Base-by-base conservation (phyloP, 2,113 vertebrate genomes). In the human region DNA sequence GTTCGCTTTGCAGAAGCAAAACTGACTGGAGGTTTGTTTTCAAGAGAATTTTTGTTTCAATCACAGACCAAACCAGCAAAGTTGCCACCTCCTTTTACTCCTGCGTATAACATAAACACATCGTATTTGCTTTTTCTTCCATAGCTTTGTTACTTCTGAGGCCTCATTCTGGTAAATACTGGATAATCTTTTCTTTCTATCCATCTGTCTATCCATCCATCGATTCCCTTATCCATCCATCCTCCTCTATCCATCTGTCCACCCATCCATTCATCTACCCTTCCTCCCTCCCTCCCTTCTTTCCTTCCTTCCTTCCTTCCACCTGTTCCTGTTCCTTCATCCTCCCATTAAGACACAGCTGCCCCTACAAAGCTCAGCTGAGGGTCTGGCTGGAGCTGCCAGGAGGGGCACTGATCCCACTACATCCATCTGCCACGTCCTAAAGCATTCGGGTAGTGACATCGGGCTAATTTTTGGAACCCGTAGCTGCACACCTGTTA, bases 231-330 rank as follows among this genome's bases (percentile, higher is more conserved):
- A 0, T 23, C 57, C 57, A 9, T 45, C 22, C 13, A 12, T 40
- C 22, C 43, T 13, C 64, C 32, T 66, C 14, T 32, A 18, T 10
- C 50, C 32, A 32, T 83, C 23, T 27, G 0, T 25, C 38, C 48
- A 13, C 35, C n/a, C 23, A 4, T 72, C 22, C 25, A 55, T 27
- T 35, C 66, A 68, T 18, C 38, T 6, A 14, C 11, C 43, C 7
- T 30, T 0, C 22, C 20, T 27, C 0, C 35, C 52, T 23, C 0
- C 17, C 50, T 0, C 7, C 2, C 12, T 0, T 25, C 1, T 30
- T 12, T 32, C 2, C n/a, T 14, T 32, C 17, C 27, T 6, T 27
- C 70, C 3, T 22, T 23, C 14, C 6, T 6, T 23, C 66, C 27
- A 25, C 4, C 16, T 16, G 2, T 48, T 20, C 4, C 16, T 16